These are phyloP conservation scores for Datnioides undecimradiatus DNA, from an alignment of 2,113 vertebrate genomes.

Conservation along the genomic window DNA sequence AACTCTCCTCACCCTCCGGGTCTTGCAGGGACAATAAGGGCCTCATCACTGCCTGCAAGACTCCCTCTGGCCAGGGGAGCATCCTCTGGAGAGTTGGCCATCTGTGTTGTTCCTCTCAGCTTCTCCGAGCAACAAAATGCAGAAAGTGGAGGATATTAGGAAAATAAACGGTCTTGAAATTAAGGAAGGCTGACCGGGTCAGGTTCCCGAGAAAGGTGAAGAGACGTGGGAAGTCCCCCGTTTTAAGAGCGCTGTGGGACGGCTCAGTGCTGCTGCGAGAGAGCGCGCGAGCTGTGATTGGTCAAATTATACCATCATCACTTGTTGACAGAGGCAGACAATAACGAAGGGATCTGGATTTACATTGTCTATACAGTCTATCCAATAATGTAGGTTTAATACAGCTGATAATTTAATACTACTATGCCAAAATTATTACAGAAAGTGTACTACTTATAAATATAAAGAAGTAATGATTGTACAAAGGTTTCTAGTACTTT, in stretches of 20 bases:
- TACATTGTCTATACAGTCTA: neutral
- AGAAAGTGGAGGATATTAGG: neutral
- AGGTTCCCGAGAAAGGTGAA: constrained; percentile 33
- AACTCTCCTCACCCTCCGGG: constrained; percentile 57
- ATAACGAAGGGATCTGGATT: neutral
- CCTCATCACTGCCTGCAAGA: constrained; percentile 53
- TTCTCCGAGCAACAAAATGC: constrained; percentile 19
- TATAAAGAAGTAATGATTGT: no score
- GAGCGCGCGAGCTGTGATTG: constrained; percentile 63
- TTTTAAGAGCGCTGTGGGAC: neutral
- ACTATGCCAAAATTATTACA: neutral
- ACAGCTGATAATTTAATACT: neutral
- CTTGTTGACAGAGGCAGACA: constrained; percentile 77
- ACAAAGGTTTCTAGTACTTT: neutral
- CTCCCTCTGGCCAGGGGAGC: constrained; percentile 32
- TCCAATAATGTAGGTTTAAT: neutral
- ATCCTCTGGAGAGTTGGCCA: constrained; percentile 44
- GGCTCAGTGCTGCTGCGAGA: neutral
- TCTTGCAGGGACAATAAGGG: neutral
- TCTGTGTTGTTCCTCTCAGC: constrained; percentile 24
- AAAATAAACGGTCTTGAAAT: neutral
- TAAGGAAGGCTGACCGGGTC: constrained; percentile 14
- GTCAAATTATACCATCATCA: constrained; percentile 58
- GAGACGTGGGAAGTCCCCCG: constrained; percentile 32
- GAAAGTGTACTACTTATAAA: neutral